phyloP scores from a whole-genome alignment of 2,113 vertebrate genomes.

The Circaetus cinerascens region DNA sequence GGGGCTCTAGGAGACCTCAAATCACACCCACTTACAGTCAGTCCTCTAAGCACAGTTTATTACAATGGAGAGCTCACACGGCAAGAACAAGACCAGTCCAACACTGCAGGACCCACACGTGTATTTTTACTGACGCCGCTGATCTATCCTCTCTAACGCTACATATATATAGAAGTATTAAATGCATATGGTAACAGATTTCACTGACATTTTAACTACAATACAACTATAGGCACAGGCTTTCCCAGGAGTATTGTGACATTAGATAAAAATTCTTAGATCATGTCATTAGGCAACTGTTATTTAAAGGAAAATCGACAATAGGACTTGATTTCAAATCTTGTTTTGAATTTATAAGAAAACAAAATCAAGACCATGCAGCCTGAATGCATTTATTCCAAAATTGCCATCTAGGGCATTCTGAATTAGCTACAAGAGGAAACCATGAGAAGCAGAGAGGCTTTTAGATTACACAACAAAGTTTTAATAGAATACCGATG shows the following conservation, averaged over 20 bases:
- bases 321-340: not conserved
- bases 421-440: not conserved
- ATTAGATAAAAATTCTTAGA: not conserved
- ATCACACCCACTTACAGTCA: not conserved
- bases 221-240: not conserved
- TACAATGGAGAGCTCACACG: not conserved
- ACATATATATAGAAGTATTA: not conserved
- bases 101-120: not conserved
- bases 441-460: slow-evolving; percentile 21
- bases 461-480: slow-evolving; percentile 27
- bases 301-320: not conserved
- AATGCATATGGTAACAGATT: not conserved
- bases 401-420: slow-evolving; percentile 35
- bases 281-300: not conserved
- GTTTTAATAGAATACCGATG: slow-evolving; percentile 37
- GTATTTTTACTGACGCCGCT: not conserved
- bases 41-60: not conserved
- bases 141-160: not conserved
- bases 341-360: slow-evolving; percentile 1
- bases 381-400: not conserved
- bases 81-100: not conserved
- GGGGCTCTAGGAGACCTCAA: not conserved
- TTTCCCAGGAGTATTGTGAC: not conserved
- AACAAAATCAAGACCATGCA: slow-evolving; percentile 12
- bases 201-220: not conserved